phyloP scores from a whole-genome alignment of 2,113 vertebrate species.

The Zosterops hypoxanthus region DNA sequence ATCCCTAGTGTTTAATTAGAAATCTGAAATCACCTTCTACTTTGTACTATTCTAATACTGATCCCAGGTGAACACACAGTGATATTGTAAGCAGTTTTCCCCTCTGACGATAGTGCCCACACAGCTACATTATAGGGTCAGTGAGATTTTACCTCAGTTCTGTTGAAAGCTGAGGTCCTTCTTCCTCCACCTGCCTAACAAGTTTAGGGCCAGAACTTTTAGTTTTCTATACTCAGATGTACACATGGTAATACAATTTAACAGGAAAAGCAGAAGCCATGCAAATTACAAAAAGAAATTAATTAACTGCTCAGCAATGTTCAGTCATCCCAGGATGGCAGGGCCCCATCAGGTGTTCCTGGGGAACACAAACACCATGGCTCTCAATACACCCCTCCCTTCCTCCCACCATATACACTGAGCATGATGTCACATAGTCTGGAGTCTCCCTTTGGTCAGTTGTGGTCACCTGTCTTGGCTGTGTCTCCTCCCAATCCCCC shows the following conservation, averaged over 20 bases:
- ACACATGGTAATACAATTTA: neutral
- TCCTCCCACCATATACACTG: no score
- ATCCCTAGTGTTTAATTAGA: conserved; percentile 57
- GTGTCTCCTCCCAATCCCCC: neutral
- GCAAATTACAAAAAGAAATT: neutral
- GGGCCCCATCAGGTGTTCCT: neutral
- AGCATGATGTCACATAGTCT: no score
- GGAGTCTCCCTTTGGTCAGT: neutral
- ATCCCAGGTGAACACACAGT: conserved; percentile 28
- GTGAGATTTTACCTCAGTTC: conserved; percentile 38
- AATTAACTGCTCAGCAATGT: neutral
- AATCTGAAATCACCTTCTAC: conserved; percentile 40
- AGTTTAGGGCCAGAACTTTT: neutral
- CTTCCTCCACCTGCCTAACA: conserved; percentile 1
- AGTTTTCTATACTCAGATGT: conserved; percentile 26
- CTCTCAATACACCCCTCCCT: neutral
- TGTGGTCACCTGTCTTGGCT: neutral
- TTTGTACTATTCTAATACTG: conserved; percentile 11
- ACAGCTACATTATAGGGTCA: neutral
- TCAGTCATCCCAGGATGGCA: neutral
- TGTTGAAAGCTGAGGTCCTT: conserved; percentile 29
- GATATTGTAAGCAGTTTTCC: neutral
- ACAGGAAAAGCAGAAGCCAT: neutral
- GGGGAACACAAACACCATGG: neutral
- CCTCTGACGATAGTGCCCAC: neutral